Evolutionary conservation across 1,140 invertebrate species (phyloP).

Genomic region (Cyclina sinensis): DNA sequence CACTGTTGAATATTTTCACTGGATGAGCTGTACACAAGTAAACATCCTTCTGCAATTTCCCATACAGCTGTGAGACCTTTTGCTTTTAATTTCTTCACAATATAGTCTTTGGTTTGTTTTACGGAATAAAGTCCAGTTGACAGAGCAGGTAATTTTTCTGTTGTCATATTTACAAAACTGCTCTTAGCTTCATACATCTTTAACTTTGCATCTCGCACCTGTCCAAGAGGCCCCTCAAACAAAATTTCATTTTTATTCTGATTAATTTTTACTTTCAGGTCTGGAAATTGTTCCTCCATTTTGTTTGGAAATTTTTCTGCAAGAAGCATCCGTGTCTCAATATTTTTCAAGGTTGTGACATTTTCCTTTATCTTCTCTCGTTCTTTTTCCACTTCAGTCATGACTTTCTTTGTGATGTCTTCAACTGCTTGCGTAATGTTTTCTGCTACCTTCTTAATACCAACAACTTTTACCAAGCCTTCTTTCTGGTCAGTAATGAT

Average conservation of each 20-base stretch:
- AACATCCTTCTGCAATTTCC: neutral
- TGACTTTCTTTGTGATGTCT: slow-evolving; percentile 30
- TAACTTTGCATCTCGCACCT: slow-evolving; percentile 28
- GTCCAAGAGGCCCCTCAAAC: slow-evolving; percentile 1
- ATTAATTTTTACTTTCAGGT: slow-evolving; percentile 41
- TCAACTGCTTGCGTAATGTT: neutral
- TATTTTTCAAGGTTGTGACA: neutral
- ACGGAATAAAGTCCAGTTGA: neutral
- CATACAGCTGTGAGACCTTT: slow-evolving; percentile 12
- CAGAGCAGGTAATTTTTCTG: neutral
- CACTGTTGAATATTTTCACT: neutral
- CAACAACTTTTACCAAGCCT: slow-evolving; percentile 29
- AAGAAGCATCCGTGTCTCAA: slow-evolving; percentile 43
- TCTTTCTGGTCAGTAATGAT: neutral
- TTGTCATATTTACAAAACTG: neutral
- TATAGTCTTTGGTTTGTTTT: slow-evolving; percentile 3
- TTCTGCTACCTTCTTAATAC: neutral
- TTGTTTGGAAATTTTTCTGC: slow-evolving; percentile 7
- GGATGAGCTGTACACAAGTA: neutral
- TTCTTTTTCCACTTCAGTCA: slow-evolving; percentile 30
- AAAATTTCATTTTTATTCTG: slow-evolving; percentile 21
- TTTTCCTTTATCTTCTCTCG: slow-evolving; percentile 32
- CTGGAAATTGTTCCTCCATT: neutral
- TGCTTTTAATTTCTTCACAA: slow-evolving; percentile 15
- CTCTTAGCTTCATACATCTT: slow-evolving; percentile 13